A percentile compares a stretch with the other conserved stretches of the same genome.
Evolutionary conservation across 2,888 invertebrate species (phyloP).

Genomic region (Perithous albicinctus): DNA sequence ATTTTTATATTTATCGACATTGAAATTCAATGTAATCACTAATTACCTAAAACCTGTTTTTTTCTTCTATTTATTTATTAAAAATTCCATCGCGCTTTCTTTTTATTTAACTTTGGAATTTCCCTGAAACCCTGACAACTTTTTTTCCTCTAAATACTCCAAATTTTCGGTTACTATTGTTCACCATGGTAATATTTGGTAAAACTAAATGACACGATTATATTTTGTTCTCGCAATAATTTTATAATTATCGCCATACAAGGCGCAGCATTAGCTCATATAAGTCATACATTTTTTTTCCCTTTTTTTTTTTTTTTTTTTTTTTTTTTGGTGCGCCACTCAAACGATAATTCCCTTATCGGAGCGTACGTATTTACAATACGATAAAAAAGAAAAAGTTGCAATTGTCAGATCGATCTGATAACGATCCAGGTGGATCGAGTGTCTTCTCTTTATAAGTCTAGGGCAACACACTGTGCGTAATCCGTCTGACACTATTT

Average conservation of each 20-base stretch:
- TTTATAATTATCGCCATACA: conserved; percentile 11
- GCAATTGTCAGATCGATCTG: conserved; percentile 24
- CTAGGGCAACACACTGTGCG: conserved; percentile 21
- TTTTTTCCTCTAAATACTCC: too few relatives aligned
- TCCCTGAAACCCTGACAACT: too few relatives aligned
- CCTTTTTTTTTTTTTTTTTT: too few relatives aligned
- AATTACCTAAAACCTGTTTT: too few relatives aligned
- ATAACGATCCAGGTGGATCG: conserved; percentile 42
- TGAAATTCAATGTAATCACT: too few relatives aligned
- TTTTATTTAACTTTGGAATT: too few relatives aligned
- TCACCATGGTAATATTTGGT: neutral
- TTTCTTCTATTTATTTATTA: too few relatives aligned
- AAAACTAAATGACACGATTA: neutral
- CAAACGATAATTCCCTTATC: conserved; percentile 12
- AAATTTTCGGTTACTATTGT: too few relatives aligned
- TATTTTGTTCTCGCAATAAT: conserved; percentile 4
- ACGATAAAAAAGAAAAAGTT: conserved; percentile 33
- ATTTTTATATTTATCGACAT: too few relatives aligned
- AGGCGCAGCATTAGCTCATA: neutral
- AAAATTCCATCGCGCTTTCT: too few relatives aligned
- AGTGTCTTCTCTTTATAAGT: conserved; percentile 41
- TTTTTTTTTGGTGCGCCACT: conserved; percentile 10
- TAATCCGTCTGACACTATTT: conserved; percentile 37
- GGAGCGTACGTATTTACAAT: conserved; percentile 43
- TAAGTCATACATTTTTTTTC: too few relatives aligned